Percentiles rank a stretch among this genome's conserved stretches.
Conservation (phyloP, 2,888 invertebrate genomes). For the Ephialtes manifestator region DNA sequence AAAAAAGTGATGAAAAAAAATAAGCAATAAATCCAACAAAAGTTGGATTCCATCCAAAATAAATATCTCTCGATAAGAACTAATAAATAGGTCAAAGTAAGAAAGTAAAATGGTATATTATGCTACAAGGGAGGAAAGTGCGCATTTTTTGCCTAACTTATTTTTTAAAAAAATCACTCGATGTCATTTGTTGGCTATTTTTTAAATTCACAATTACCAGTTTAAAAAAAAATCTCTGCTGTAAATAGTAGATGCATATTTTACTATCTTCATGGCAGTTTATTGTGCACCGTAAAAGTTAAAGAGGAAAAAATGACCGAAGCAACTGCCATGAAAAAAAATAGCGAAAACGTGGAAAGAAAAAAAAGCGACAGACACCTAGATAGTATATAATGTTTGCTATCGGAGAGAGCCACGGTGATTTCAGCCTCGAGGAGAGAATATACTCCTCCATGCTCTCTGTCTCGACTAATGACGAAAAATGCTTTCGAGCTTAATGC, state of each 20-base stretch:
- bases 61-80: no score
- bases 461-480: slow-evolving; percentile 69
- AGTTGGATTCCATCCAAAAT: no score
- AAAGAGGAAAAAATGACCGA: neutral
- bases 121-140: no score
- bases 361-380: neutral
- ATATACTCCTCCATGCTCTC: slow-evolving; percentile 35
- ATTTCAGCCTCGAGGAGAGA: slow-evolving; percentile 25
- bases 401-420: slow-evolving; percentile 24
- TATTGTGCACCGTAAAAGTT: neutral
- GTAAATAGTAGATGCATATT: neutral
- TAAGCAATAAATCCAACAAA: no score
- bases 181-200: neutral
- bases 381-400: neutral
- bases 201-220: neutral
- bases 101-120: no score
- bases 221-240: neutral
- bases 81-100: no score
- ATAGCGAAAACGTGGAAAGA: neutral
- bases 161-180: no score
- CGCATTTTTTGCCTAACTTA: no score
- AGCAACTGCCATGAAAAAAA: neutral
- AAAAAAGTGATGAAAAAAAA: no score
- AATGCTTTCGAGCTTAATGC: slow-evolving; percentile 65
- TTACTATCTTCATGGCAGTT: neutral